Evolutionary conservation across 2,797 vertebrate genomes (phyloP), one percentile per base, ranked within the genome.

Genomic region (Sebastolobus alascanus): DNA sequence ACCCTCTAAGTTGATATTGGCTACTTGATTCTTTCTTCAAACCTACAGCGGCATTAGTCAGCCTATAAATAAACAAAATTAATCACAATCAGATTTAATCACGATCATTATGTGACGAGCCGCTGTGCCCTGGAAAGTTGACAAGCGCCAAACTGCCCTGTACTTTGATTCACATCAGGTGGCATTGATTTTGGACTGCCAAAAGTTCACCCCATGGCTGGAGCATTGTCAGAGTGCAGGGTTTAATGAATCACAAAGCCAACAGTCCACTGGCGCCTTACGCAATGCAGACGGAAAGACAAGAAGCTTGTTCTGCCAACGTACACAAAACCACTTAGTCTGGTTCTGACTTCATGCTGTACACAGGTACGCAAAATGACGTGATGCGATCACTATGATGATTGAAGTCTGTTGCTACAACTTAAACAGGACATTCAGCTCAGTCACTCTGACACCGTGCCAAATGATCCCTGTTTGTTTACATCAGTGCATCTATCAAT

Each of bases 151-250:
- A 78, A 68, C 40, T 25, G 79, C 59, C 69, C 46, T 82, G 81
- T 54, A 87, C 87, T 92, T 89, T 89, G 83, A 84, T 80, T 84
- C 68, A 80, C 71, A 86, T 87, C 84, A 85, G 85, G 82, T 87
- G 78, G 76, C 75, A 89, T 86, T 79, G 79, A 80, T 82, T 80
- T 83, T 73, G 60, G 73, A 68, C 68, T 35, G 78, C 60, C 80
- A 82, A 83, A 77, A 81, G 79, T 65, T 89, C 78, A 80, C 40
- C 77, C 73, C 16, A n/a, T 46, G 80, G 50, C 54, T 10, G 27
- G 22, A 46, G 27, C 38, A 83, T 16, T 67, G 59, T 68, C 85
- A 81, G n/a, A 75, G 77, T 69, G 18, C 88, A 85, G 66, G 52
- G 66, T 89, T 90, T 89, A 87, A 90, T 89, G 86, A 89, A 84